Conservation (phyloP, 2,113 vertebrate species). For the Brachypodius melanocephalos region DNA sequence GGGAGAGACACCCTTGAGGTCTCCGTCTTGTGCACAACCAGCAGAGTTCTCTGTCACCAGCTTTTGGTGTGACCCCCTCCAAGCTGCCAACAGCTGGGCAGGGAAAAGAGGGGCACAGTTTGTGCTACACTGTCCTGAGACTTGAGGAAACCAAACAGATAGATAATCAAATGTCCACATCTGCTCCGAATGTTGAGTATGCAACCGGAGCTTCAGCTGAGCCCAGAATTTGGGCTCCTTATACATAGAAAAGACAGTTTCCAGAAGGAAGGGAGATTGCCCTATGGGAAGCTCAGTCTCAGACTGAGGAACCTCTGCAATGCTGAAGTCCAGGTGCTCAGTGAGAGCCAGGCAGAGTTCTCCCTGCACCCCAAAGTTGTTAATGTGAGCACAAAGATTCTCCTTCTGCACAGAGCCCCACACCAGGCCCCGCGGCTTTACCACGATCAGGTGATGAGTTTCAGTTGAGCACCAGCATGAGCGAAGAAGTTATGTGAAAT, state of each 20-base stretch:
- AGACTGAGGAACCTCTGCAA: background rate
- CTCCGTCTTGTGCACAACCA: background rate
- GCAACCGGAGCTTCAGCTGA: background rate
- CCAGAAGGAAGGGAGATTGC: background rate
- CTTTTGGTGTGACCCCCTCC: background rate
- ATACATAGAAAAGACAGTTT: background rate
- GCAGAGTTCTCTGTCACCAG: background rate
- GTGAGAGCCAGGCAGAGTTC: background rate
- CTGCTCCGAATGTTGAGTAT: background rate
- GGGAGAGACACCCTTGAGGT: background rate
- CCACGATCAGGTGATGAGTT: fast-evolving
- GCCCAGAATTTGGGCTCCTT: background rate
- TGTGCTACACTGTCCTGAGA: background rate
- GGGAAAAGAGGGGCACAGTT: background rate
- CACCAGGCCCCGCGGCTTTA: fast-evolving
- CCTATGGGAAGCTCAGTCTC: background rate
- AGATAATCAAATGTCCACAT: background rate
- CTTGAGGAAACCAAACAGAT: background rate
- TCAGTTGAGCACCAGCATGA: fast-evolving
- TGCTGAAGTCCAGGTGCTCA: background rate
- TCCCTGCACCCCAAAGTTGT: fast-evolving
- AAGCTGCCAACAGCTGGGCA: background rate
- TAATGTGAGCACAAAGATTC: too few relatives aligned
- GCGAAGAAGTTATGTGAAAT: background rate
- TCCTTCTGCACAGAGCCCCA: background rate